Evolutionary conservation across 2,797 vertebrate genomes (phyloP).

Genomic region (Alca torda): DNA sequence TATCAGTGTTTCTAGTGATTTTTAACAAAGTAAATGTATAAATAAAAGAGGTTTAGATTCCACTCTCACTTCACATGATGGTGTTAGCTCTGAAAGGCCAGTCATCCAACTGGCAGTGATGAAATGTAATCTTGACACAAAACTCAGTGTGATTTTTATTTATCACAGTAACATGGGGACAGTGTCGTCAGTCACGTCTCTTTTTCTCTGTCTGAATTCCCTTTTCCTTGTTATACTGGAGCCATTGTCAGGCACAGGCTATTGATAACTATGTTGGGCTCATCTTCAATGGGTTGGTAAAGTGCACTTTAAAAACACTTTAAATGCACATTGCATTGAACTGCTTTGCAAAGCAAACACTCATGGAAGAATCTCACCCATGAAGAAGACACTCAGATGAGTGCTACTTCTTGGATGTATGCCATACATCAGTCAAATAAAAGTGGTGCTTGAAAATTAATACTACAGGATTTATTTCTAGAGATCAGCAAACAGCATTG

Average conservation of each 20-base stretch:
- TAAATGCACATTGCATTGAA: neutral
- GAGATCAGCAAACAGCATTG: neutral
- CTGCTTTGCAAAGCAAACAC: neutral
- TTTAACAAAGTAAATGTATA: neutral
- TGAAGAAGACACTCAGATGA: neutral
- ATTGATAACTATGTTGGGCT: neutral
- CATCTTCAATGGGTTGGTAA: neutral
- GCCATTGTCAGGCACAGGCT: neutral
- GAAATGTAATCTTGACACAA: neutral
- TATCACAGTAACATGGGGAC: accelerated
- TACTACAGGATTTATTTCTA: neutral
- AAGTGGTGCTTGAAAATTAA: neutral
- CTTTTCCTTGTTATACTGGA: neutral
- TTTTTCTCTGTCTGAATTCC: neutral
- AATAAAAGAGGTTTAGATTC: neutral
- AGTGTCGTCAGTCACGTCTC: neutral
- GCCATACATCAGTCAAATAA: neutral
- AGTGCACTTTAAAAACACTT: neutral
- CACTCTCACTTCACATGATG: neutral
- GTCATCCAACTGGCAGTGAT: neutral
- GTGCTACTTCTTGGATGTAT: neutral
- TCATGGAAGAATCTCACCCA: neutral
- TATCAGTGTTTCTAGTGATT: neutral
- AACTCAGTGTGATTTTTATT: neutral
- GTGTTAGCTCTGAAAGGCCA: neutral